These are phyloP conservation scores for Spatula versicolor DNA, from an alignment of 2,797 vertebrate genomes.

Conservation along the genomic window DNA sequence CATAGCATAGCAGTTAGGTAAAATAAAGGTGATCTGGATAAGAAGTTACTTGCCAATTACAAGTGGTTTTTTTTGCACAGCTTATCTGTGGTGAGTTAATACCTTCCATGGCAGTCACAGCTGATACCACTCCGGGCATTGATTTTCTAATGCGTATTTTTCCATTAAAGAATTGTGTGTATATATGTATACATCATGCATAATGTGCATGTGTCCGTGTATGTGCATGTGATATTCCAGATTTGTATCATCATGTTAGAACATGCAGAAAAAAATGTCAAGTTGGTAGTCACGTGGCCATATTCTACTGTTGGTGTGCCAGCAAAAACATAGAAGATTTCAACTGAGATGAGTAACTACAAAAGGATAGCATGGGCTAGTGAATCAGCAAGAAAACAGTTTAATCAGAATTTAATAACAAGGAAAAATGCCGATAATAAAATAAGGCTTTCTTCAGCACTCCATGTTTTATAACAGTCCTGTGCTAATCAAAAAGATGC, in stretches of 20 bases:
- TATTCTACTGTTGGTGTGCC: not conserved
- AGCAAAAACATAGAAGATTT: not conserved
- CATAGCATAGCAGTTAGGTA: not conserved
- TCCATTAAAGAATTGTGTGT: not conserved
- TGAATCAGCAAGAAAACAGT: not conserved
- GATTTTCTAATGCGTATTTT: not conserved
- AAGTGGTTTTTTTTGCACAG: not conserved
- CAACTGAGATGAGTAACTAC: not conserved
- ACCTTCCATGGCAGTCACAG: not conserved
- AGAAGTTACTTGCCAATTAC: not conserved
- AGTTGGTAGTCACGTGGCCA: not conserved
- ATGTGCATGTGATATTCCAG: not conserved
- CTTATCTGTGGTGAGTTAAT: not conserved
- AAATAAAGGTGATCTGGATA: not conserved
- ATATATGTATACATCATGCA: no score
- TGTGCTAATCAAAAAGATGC: not conserved
- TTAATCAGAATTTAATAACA: conserved; percentile 2
- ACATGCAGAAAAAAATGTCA: not conserved
- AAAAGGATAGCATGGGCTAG: not conserved
- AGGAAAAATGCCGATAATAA: not conserved
- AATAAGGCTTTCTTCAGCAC: not conserved
- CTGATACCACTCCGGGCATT: not conserved
- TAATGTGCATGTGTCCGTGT: accelerated
- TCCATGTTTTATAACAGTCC: not conserved
- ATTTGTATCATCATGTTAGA: not conserved